phyloP scores from a whole-genome alignment of 2,797 vertebrate species.

The Rhyacichthys aspro region DNA sequence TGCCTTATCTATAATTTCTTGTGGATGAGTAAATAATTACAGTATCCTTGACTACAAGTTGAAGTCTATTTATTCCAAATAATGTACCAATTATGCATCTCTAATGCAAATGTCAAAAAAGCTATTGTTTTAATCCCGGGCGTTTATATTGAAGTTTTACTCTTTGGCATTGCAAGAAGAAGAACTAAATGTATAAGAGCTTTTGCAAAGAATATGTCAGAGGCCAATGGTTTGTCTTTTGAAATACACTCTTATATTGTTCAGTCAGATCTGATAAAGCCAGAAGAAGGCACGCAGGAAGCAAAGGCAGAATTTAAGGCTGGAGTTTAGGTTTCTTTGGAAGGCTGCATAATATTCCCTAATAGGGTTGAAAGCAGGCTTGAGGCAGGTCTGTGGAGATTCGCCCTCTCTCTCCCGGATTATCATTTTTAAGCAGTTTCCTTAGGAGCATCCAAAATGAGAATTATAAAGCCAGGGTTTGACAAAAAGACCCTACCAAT shows the following conservation, averaged over 20 bases:
- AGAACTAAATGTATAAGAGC: too few species aligned
- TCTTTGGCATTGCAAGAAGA: too few species aligned
- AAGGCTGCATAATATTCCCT: conserved; percentile 82
- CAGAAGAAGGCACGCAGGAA: conserved; percentile 56
- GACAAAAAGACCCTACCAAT: conserved; percentile 44
- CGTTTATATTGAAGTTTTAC: too few species aligned
- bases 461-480: conserved; percentile 59
- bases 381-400: conserved; percentile 78
- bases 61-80: too few species aligned
- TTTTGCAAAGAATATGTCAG: too few species aligned
- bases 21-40: too few species aligned
- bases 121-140: too few species aligned
- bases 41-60: too few species aligned
- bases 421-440: conserved; percentile 86
- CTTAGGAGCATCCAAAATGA: conserved; percentile 77
- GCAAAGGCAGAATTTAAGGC: conserved; percentile 68
- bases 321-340: conserved; percentile 68
- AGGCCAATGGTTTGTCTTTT: neutral
- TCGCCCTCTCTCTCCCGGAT: conserved; percentile 80
- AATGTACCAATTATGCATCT: too few species aligned
- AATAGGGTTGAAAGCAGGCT: conserved; percentile 81
- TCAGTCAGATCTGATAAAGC: conserved; percentile 38
- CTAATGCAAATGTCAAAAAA: too few species aligned
- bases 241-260: conserved; percentile 1
- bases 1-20: too few species aligned